phyloP scores from a whole-genome alignment of 2,797 vertebrate genomes.

The Spatula versicolor region DNA sequence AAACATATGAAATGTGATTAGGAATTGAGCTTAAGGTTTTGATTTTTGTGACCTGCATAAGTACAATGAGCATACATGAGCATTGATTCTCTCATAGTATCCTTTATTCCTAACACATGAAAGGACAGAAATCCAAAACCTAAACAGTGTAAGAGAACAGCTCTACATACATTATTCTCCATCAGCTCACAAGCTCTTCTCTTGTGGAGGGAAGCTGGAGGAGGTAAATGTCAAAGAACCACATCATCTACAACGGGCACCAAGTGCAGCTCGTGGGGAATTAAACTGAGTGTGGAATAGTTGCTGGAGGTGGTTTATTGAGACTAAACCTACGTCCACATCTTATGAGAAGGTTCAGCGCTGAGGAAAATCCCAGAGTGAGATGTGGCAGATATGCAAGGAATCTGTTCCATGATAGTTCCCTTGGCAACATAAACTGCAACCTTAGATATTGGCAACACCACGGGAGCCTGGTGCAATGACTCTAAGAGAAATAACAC shows the following conservation, averaged over 20 bases:
- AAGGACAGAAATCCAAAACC: not conserved
- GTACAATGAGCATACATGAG: not conserved
- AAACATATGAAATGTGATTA: not conserved
- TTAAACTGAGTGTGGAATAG: not conserved
- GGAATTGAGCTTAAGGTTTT: not conserved
- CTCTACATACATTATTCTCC: not conserved
- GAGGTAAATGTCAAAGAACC: not conserved
- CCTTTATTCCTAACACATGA: not conserved
- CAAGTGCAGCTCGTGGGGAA: rapidly evolving
- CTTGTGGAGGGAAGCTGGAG: not conserved
- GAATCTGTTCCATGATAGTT: no score
- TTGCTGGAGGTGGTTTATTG: no score
- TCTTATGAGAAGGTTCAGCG: no score
- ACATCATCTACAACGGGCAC: not conserved
- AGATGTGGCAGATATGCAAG: no score
- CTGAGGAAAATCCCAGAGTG: no score
- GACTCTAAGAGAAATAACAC: no score
- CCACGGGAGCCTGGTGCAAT: no score
- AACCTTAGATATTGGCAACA: no score
- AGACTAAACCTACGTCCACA: no score
- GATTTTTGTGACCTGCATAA: not conserved
- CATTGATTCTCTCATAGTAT: not conserved
- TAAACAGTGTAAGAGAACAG: not conserved
- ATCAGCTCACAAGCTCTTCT: not conserved
- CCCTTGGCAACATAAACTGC: no score